A percentile compares a stretch with the other conserved stretches of the same genome.
These are phyloP conservation scores for Mythimna lalbum DNA, from an alignment of 2,888 invertebrate genomes.

Conservation along the genomic window DNA sequence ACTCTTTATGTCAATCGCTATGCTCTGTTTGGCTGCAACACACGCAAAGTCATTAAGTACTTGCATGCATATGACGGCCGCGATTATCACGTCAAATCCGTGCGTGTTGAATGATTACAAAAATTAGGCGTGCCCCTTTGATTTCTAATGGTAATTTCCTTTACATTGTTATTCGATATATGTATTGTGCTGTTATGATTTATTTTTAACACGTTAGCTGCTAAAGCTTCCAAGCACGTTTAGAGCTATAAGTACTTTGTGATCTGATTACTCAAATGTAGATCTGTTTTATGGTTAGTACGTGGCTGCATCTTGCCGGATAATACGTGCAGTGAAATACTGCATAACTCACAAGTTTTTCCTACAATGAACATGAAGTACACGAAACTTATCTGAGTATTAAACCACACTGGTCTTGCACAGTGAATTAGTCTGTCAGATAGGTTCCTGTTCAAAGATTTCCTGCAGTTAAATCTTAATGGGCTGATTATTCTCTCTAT, in stretches of 20 bases:
- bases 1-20: conserved; percentile 38
- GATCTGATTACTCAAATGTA: not conserved
- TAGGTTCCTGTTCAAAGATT: too few species aligned
- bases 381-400: not conserved
- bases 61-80: conserved; percentile 25
- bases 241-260: not conserved
- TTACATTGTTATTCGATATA: conserved; percentile 8
- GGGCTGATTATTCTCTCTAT: not conserved
- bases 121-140: conserved; percentile 13
- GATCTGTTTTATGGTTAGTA: conserved; percentile 8
- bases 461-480: not conserved
- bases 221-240: too few species aligned
- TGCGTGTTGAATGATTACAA: conserved; percentile 33
- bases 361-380: too few species aligned
- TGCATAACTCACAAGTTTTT: not conserved
- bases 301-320: not conserved
- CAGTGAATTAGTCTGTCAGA: not conserved
- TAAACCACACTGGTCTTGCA: not conserved
- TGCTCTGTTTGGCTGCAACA: conserved; percentile 58
- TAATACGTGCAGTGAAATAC: not conserved
- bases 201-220: not conserved
- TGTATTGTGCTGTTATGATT: not conserved
- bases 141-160: conserved; percentile 12
- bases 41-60: conserved; percentile 30
- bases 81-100: conserved; percentile 32